A percentile compares a stretch with the other conserved stretches of the same genome.
phyloP scores from a whole-genome alignment of 2,113 vertebrate species.

The Pionites leucogaster region DNA sequence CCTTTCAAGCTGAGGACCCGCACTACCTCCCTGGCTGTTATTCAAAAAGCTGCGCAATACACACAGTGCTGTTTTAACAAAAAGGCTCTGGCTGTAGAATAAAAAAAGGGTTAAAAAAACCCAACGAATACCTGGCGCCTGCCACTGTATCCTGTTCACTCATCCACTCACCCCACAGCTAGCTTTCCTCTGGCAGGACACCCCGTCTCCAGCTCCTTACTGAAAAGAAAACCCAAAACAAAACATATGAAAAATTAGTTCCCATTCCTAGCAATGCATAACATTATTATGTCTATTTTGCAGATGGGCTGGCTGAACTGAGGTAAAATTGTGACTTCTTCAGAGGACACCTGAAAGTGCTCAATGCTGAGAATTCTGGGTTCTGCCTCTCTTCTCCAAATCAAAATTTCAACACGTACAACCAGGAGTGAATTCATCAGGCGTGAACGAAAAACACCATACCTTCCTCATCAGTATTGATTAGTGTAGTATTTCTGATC shows the following conservation, averaged over 20 bases:
- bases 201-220: not conserved
- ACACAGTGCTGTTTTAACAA: not conserved
- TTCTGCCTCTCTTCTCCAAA: not conserved
- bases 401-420: not conserved
- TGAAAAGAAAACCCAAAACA: not conserved
- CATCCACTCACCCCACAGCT: not conserved
- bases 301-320: not conserved
- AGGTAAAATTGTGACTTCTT: not conserved
- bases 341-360: not conserved
- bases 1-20: not conserved
- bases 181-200: conserved; percentile 43
- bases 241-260: not conserved
- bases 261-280: not conserved
- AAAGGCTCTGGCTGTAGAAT: not conserved
- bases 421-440: not conserved
- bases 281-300: not conserved
- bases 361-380: not conserved
- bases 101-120: not conserved
- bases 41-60: not conserved
- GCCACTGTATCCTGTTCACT: conserved; percentile 13
- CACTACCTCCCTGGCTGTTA: not conserved
- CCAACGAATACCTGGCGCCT: not conserved
- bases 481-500: not conserved
- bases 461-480: not conserved
- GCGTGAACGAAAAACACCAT: not conserved